These are phyloP conservation scores for Anhinga rufa DNA, from an alignment of 2,113 vertebrate genomes.

Conservation along the genomic window DNA sequence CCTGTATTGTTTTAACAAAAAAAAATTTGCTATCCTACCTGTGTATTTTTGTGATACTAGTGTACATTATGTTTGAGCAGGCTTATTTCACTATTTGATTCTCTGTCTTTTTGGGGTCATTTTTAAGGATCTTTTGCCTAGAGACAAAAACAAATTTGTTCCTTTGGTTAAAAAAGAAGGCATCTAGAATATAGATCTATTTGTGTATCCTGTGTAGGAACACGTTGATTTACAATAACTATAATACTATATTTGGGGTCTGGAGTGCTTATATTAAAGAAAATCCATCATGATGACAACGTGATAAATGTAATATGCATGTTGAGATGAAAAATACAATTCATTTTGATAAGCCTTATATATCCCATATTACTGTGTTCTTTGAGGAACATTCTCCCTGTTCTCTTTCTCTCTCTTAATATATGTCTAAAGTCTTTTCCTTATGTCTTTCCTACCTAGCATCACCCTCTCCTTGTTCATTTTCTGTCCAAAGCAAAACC, in stretches of 20 bases:
- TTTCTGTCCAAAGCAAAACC: conserved; percentile 87
- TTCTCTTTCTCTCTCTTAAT: conserved; percentile 56
- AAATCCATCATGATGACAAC: conserved; percentile 54
- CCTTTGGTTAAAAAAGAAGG: neutral
- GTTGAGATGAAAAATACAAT: conserved; percentile 54
- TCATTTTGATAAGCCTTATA: conserved; percentile 60
- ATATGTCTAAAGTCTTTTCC: conserved; percentile 63
- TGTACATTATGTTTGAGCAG: neutral
- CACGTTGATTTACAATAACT: conserved; percentile 25
- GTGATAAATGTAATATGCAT: conserved; percentile 58
- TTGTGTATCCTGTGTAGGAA: neutral
- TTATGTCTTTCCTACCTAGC: conserved; percentile 73
- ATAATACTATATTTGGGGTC: conserved; percentile 4
- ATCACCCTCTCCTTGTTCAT: conserved; percentile 83
- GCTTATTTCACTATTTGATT: neutral
- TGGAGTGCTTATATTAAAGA: conserved; percentile 34
- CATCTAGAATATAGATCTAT: neutral
- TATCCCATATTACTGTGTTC: conserved; percentile 57
- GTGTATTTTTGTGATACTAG: neutral
- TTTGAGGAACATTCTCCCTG: conserved; percentile 57
- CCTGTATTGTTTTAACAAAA: neutral
- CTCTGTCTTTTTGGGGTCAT: neutral
- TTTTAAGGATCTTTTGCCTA: neutral
- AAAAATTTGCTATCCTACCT: neutral
- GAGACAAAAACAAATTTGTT: neutral